A percentile compares a stretch with the other conserved stretches of the same genome.
These are phyloP conservation scores for Strix aluco DNA, from an alignment of 2,113 vertebrate genomes.

Conservation along the genomic window DNA sequence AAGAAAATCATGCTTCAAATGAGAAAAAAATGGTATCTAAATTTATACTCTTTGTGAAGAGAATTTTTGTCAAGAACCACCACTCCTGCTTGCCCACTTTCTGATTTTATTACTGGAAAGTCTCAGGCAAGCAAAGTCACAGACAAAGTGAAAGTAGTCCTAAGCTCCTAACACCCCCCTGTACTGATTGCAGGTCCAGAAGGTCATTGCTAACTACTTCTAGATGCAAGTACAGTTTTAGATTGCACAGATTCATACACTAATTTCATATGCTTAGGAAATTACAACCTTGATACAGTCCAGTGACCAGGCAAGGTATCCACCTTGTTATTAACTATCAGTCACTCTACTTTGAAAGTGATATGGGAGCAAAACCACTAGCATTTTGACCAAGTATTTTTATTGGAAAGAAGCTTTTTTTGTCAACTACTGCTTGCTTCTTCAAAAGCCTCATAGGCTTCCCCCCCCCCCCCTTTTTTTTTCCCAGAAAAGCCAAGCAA, in stretches of 20 bases:
- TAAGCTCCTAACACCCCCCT: not conserved
- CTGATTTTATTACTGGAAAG: not conserved
- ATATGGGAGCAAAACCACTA: not conserved
- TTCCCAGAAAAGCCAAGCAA: not conserved
- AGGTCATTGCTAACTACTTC: not conserved
- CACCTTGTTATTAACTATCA: not conserved
- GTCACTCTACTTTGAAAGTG: not conserved
- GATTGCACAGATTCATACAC: not conserved
- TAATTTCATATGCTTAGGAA: not conserved
- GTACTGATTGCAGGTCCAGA: not conserved
- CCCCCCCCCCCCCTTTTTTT: no score
- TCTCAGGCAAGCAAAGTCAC: not conserved
- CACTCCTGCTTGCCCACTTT: accelerated
- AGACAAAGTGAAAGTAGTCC: not conserved
- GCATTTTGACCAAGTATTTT: not conserved
- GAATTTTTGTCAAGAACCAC: not conserved
- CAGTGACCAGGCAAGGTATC: not conserved
- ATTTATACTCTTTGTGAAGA: not conserved
- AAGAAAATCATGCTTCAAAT: not conserved
- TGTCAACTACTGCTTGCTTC: not conserved
- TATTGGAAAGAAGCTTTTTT: not conserved
- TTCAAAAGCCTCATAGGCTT: not conserved
- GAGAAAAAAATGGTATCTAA: not conserved
- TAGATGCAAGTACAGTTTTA: not conserved
- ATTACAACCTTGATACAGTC: not conserved